Evolutionary conservation across 2,113 vertebrate genomes (phyloP).

Genomic region (Oncorhynchus keta): DNA sequence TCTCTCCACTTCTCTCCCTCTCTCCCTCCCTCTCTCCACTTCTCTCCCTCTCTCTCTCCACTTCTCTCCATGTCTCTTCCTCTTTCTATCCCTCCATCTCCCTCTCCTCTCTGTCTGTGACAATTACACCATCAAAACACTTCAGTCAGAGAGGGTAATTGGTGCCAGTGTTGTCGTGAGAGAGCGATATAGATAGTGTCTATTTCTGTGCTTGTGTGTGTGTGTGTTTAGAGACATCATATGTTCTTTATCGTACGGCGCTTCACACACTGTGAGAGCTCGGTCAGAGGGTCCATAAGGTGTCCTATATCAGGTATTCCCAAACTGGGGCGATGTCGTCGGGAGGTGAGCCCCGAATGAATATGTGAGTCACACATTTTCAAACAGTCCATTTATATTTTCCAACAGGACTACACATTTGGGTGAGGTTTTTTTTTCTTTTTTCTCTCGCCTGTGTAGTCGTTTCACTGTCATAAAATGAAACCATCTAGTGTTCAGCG

Average conservation of each 20-base stretch:
- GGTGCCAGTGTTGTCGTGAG: constrained; percentile 56
- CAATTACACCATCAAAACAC: constrained; percentile 83
- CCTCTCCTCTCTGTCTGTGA: constrained; percentile 66
- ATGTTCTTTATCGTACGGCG: constrained; percentile 13
- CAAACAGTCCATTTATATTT: too few relatives aligned
- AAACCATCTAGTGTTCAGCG: too few relatives aligned
- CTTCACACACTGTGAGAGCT: constrained; percentile 22
- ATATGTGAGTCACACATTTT: too few relatives aligned
- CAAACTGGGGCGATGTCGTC: too few relatives aligned
- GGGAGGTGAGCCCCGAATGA: too few relatives aligned
- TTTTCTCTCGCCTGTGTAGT: too few relatives aligned
- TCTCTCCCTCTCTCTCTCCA: constrained; percentile 26
- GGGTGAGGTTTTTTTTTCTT: too few relatives aligned
- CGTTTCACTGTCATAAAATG: too few relatives aligned
- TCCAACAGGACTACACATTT: too few relatives aligned
- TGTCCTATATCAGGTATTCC: too few relatives aligned
- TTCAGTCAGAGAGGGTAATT: constrained; percentile 81
- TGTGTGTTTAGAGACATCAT: constrained; percentile 29
- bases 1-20: constrained; percentile 28
- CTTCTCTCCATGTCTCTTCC: constrained; percentile 59
- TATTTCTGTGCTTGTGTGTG: neutral
- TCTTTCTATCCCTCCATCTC: too few relatives aligned
- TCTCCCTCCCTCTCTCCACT: constrained; percentile 21
- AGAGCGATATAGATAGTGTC: constrained; percentile 24
- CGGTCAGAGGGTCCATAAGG: constrained; percentile 26